Evolutionary conservation across 1,140 invertebrate genomes (phyloP), one percentile per base, ranked within the genome.

Genomic region (Dinoponera quadriceps): DNA sequence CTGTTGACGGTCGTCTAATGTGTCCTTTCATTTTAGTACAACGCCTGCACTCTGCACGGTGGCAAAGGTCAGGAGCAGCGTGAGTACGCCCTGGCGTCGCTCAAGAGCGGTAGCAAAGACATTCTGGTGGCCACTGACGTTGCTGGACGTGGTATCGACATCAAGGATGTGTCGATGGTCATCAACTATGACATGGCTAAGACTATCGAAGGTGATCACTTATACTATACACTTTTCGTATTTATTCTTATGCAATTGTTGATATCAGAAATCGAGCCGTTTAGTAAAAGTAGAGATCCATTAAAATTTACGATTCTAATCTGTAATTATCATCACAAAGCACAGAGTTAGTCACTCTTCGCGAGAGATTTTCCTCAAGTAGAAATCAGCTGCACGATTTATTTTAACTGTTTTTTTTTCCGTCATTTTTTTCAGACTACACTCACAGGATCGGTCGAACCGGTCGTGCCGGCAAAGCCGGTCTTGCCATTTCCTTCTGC

Each of bases 181-280:
- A 99, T 99, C 87, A 99, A 99, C 94, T 99, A 99, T 89, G 99
- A 99, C 93, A 99, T 99, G 99, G 98, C 99, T 0, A 99, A 99
- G 94, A 97, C 97, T 68, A 99, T 99, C 92, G 99, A 99, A 96
- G 97, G 97, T 97, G 94, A 87, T 51, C 27, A 27, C 20, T n/a
- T 74, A 18, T 27, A 20, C 11, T 14, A 51, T 75, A 63, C 83
- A 13, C 69, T 33, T 48, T 60, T 77, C 49, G 66, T 57, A 74
- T 72, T 55, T 73, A 38, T 65, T 65, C 71, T 82, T 18, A 78
- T 72, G 27, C n/a, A 68, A 33, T 27, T 33, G 5, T 33, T 82
- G 48, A 54, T 65, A 65, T 80, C 38, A 71, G 20, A 16, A 74
- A 3, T 44, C 9, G 1, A 44, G 7, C 9, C 9, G 11, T 44